Conservation (phyloP, 2,888 invertebrate genomes). For the Anticlea derivata region DNA sequence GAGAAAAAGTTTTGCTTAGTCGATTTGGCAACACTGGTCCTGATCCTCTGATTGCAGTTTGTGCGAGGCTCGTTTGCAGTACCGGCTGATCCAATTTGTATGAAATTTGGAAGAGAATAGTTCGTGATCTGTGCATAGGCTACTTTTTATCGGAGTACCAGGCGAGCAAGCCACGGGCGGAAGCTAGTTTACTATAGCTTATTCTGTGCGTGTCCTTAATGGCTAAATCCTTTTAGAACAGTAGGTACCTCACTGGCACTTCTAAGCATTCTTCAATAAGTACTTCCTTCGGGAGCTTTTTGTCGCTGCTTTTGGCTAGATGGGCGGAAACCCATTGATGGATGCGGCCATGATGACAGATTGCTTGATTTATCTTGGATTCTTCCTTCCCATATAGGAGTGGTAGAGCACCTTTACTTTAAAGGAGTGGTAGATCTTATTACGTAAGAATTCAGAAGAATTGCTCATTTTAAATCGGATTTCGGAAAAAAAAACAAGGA, state of each 20-base stretch:
- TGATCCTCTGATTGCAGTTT: no score
- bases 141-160: neutral
- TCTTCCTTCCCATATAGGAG: slow-evolving; percentile 8
- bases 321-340: slow-evolving; percentile 33
- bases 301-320: slow-evolving; percentile 25
- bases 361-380: slow-evolving; percentile 28
- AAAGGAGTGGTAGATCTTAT: slow-evolving; percentile 1
- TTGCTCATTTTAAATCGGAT: no score
- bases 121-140: no score
- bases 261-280: slow-evolving; percentile 15
- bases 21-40: no score
- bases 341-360: slow-evolving; percentile 21
- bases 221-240: slow-evolving; percentile 12
- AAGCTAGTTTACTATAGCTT: neutral
- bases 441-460: no score
- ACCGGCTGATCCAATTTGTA: no score
- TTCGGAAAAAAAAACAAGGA: no score
- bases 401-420: no score
- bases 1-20: no score
- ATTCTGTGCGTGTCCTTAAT: neutral
- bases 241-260: slow-evolving; percentile 7
- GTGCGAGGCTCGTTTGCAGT: no score
- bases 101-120: no score
- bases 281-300: slow-evolving; percentile 21
- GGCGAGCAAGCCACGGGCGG: neutral